phyloP scores from a whole-genome alignment of 2,888 invertebrate species.

The Protonemura montana region DNA sequence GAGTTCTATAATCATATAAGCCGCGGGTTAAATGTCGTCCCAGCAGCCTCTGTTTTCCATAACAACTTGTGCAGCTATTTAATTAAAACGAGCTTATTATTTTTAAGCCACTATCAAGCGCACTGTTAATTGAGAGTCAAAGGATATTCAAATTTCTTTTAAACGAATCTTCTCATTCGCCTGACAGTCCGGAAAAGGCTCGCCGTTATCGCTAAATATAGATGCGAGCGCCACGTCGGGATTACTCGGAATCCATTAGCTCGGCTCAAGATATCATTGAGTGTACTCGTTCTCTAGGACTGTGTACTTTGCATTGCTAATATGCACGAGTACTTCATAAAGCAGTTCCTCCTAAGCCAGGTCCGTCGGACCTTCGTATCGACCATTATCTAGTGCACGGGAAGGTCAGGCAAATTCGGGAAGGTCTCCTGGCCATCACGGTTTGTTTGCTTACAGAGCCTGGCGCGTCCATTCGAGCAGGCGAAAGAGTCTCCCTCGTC shows the following conservation, averaged over 20 bases:
- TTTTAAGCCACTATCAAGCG: constrained; percentile 17
- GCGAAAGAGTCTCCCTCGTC: background rate
- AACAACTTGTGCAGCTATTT: background rate
- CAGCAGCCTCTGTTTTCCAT: background rate
- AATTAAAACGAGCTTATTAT: constrained; percentile 30
- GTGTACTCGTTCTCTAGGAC: background rate
- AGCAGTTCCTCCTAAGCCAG: background rate
- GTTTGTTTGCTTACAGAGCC: background rate
- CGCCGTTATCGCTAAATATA: background rate
- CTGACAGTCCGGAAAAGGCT: background rate
- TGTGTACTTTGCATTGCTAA: constrained; percentile 33
- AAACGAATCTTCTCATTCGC: constrained; percentile 17
- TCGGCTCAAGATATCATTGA: constrained; percentile 31
- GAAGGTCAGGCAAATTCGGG: background rate
- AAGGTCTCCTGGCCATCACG: background rate
- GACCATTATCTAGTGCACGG: background rate
- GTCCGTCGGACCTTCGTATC: background rate
- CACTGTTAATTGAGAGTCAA: constrained; percentile 23
- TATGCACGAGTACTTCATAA: background rate
- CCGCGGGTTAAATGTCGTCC: background rate
- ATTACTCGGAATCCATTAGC: constrained; percentile 38
- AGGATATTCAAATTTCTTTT: constrained; percentile 33
- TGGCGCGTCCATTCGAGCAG: background rate
- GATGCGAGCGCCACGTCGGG: background rate
- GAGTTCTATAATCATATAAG: background rate